A percentile compares a stretch with the other conserved stretches of the same genome.
Conservation (phyloP, 2,113 vertebrate species). For the Oreochromis aureus region DNA sequence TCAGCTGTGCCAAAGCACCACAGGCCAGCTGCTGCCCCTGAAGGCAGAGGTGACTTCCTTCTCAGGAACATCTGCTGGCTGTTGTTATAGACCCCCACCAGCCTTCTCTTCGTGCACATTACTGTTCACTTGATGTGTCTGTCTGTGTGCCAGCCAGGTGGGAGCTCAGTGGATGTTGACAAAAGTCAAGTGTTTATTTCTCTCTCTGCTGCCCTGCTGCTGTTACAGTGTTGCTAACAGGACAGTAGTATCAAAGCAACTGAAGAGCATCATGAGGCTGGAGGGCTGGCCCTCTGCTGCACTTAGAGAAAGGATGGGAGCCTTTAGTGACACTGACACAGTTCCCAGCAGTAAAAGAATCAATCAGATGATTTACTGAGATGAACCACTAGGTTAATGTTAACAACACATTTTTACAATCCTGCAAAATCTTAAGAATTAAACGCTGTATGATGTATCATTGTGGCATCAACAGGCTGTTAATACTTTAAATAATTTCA, state of each 20-base stretch:
- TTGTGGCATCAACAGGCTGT: not conserved
- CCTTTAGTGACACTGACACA: not conserved
- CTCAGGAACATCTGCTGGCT: slow-evolving; percentile 17
- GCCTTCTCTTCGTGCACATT: not conserved
- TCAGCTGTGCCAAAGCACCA: not conserved
- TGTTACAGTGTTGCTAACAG: slow-evolving; percentile 3
- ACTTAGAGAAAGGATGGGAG: not conserved
- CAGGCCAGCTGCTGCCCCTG: slow-evolving; percentile 12
- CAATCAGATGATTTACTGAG: not conserved
- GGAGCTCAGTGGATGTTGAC: not conserved
- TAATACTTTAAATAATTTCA: not conserved
- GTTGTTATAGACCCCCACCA: not conserved
- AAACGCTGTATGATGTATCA: not conserved
- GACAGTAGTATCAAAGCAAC: slow-evolving; percentile 18
- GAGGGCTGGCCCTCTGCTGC: not conserved
- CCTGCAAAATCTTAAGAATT: not conserved
- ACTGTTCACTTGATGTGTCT: not conserved
- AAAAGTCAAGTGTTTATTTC: not conserved
- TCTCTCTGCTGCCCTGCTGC: not conserved
- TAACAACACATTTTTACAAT: not conserved
- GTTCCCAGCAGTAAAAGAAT: not conserved
- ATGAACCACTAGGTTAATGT: not conserved
- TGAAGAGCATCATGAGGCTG: not conserved
- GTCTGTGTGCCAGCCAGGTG: not conserved
- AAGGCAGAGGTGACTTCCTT: slow-evolving; percentile 12